These are phyloP conservation scores for Linurgus olivaceus DNA, from an alignment of 2,797 vertebrate species.

Conservation along the genomic window DNA sequence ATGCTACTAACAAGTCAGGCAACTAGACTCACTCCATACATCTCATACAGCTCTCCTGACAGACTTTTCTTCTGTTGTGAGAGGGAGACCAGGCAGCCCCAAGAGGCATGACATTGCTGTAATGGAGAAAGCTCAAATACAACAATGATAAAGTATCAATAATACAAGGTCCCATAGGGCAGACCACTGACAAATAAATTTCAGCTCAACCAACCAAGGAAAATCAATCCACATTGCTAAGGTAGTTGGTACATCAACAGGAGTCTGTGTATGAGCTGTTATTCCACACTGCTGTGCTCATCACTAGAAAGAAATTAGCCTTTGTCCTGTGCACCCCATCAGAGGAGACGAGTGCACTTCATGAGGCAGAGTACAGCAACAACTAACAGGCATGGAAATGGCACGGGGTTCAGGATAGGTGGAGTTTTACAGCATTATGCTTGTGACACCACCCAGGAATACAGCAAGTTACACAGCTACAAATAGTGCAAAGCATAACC, in stretches of 20 bases:
- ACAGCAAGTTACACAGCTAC: background rate
- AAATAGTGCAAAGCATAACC: background rate
- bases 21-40: background rate
- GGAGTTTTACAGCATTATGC: background rate
- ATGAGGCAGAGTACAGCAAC: background rate
- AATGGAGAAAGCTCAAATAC: background rate
- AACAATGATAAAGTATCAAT: background rate
- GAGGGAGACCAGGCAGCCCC: background rate
- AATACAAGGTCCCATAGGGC: background rate
- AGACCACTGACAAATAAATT: background rate
- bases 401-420: rapidly evolving
- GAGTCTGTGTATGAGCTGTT: background rate
- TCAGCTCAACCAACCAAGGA: background rate
- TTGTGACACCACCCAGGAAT: rapidly evolving
- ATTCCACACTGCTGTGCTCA: background rate
- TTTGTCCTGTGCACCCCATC: background rate
- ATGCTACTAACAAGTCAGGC: background rate
- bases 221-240: background rate
- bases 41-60: background rate
- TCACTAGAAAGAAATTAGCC: background rate
- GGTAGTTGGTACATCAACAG: background rate
- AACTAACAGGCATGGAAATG: background rate
- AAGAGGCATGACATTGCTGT: background rate
- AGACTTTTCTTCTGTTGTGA: background rate
- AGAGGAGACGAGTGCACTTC: background rate